Conservation (phyloP, 2,888 invertebrate species). For the Orchesellides sinensis region DNA sequence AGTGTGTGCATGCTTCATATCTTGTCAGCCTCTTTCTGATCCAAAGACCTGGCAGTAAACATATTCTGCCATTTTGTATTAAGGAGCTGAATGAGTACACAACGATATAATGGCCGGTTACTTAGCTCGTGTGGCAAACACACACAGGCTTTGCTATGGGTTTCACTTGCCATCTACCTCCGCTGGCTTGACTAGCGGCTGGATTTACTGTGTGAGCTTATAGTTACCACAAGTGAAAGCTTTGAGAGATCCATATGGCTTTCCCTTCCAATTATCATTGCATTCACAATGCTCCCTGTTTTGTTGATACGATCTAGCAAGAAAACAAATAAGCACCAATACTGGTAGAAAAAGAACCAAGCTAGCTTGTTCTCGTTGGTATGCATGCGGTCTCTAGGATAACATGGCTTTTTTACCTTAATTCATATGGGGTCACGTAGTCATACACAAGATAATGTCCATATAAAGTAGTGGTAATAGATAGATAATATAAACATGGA, state of each 20-base stretch:
- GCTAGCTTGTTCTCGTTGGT: neutral
- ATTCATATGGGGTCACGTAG: neutral
- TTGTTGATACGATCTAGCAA: conserved; percentile 28
- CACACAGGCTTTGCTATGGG: too few species aligned
- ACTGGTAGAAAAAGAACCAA: neutral
- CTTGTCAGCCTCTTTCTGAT: neutral
- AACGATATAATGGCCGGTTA: too few species aligned
- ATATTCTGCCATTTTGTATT: too few species aligned
- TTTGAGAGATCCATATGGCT: conserved; percentile 38
- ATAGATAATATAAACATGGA: too few species aligned
- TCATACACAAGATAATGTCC: neutral
- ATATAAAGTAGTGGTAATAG: too few species aligned
- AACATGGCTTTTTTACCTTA: neutral
- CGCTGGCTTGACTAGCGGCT: conserved; percentile 39
- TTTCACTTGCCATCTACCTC: conserved; percentile 3
- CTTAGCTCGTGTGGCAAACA: too few species aligned
- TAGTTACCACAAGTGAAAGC: conserved; percentile 36
- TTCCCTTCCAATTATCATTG: conserved; percentile 48
- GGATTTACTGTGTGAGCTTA: conserved; percentile 13
- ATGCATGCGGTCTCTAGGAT: conserved; percentile 2
- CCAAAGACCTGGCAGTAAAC: too few species aligned
- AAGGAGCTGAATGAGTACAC: too few species aligned
- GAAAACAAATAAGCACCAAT: neutral
- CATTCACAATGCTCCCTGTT: conserved; percentile 25
- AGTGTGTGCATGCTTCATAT: neutral